Base-by-base conservation (phyloP, 2,888 invertebrate genomes). In the Alentia gelatinosa region DNA sequence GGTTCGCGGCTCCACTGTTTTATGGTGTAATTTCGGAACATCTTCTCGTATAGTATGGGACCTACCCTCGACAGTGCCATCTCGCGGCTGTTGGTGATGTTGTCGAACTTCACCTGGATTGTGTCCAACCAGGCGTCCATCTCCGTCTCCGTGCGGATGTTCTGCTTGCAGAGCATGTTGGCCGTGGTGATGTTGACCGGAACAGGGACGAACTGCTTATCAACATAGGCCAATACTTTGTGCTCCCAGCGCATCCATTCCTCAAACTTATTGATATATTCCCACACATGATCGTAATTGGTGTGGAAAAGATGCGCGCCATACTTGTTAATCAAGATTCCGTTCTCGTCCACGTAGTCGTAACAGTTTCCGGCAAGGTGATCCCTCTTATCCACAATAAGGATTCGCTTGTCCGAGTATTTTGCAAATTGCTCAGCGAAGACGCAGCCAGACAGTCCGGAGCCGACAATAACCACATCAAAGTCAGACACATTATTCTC, bases 291-390 rank as follows among this genome's bases (percentile, higher is more conserved):
- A 5, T 89, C 40, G 33, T 39, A 74, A 19, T 89, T 89, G n/a
- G 89, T 89, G 40, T 89, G 89, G 89, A 89, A 89, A 9, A 89
- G 63, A 35, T 89, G 89, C 23, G 89, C 89, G 12, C 89, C 89
- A 47, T 89, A 89, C 74, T 39, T 74, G 30, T 89, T 89, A 26
- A 89, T 74, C 23, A 89, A 39, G 74, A 89, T 89, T 4, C 89
- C 74, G 30, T 89, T 89, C 40, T 89, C 75, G 26, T 89, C 89
- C 23, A 89, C 75, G 40, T 39, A 89, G 42, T 89, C 89, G 30
- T 89, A 89, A 33, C 89, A 89, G 75, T 89, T 89, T 0, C 89
- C 89, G n/a, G 68, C 89, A 19, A 89, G 30, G 30, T 89, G 89
- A 75, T 75, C 74, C 0, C 74, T 23, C 40, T 89, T 89, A 35